phyloP scores from a whole-genome alignment of 2,888 invertebrate genomes.

The Erynnis tages region DNA sequence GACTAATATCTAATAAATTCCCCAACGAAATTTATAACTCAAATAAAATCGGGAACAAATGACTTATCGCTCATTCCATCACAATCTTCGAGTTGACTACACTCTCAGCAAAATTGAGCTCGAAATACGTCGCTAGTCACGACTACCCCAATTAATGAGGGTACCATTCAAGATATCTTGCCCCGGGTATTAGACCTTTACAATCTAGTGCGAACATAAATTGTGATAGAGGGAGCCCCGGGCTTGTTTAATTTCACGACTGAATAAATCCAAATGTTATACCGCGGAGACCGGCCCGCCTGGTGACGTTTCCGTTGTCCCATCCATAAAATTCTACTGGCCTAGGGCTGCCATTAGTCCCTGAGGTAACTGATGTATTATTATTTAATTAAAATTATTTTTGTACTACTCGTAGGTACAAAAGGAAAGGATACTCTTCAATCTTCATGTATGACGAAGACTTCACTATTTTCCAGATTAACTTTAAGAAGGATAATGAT shows the following conservation, averaged over 20 bases:
- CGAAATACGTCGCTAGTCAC: slow-evolving; percentile 51
- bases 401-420: too few relatives aligned
- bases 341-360: too few relatives aligned
- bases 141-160: slow-evolving; percentile 65
- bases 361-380: too few relatives aligned
- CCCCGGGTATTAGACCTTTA: slow-evolving; percentile 52
- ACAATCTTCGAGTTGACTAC: slow-evolving; percentile 19
- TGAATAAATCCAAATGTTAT: slow-evolving; percentile 79
- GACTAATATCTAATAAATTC: too few relatives aligned
- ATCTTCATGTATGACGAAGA: too few relatives aligned
- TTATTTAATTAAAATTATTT: too few relatives aligned
- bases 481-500: too few relatives aligned
- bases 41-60: slow-evolving; percentile 1
- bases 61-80: slow-evolving; percentile 16
- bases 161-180: slow-evolving; percentile 56
- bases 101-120: slow-evolving; percentile 36
- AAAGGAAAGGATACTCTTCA: too few relatives aligned
- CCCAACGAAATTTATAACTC: background rate
- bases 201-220: slow-evolving; percentile 78
- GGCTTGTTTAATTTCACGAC: slow-evolving; percentile 79
- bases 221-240: slow-evolving; percentile 70
- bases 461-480: too few relatives aligned
- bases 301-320: slow-evolving; percentile 57
- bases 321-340: slow-evolving; percentile 61
- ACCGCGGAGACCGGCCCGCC: slow-evolving; percentile 51